These are phyloP conservation scores for Nasonia oneida DNA, from an alignment of 2,888 invertebrate species.

Conservation along the genomic window DNA sequence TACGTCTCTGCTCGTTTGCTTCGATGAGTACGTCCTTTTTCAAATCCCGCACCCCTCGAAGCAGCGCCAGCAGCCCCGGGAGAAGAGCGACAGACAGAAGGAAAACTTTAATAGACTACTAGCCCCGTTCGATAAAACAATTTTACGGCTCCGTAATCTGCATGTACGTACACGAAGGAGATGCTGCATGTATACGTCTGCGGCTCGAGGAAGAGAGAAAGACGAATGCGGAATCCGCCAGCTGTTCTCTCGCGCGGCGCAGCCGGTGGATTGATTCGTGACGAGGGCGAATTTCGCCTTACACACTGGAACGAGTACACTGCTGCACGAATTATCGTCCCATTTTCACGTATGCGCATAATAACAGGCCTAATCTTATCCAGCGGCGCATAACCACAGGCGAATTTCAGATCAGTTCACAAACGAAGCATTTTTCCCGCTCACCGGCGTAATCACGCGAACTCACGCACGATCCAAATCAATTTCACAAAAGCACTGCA, in stretches of 20 bases:
- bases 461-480: background rate
- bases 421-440: conserved; percentile 15
- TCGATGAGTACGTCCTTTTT: conserved; percentile 34
- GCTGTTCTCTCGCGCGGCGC: background rate
- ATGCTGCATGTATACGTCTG: background rate
- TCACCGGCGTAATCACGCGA: background rate
- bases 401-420: conserved; percentile 10
- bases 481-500: background rate
- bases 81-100: conserved; percentile 7
- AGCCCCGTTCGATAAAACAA: conserved; percentile 38
- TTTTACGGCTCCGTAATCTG: conserved; percentile 42
- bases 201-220: background rate
- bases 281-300: background rate
- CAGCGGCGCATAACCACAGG: background rate
- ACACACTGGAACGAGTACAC: no score
- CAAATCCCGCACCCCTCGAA: conserved; percentile 30
- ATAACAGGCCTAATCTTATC: background rate
- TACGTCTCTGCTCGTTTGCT: conserved; percentile 15
- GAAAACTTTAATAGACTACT: conserved; percentile 35
- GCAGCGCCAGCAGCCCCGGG: background rate
- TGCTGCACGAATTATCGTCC: no score
- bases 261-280: background rate
- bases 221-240: background rate
- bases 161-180: background rate
- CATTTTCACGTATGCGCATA: no score